Evolutionary conservation across 2,113 vertebrate species (phyloP).

Genomic region (Cephalophus harveyi): DNA sequence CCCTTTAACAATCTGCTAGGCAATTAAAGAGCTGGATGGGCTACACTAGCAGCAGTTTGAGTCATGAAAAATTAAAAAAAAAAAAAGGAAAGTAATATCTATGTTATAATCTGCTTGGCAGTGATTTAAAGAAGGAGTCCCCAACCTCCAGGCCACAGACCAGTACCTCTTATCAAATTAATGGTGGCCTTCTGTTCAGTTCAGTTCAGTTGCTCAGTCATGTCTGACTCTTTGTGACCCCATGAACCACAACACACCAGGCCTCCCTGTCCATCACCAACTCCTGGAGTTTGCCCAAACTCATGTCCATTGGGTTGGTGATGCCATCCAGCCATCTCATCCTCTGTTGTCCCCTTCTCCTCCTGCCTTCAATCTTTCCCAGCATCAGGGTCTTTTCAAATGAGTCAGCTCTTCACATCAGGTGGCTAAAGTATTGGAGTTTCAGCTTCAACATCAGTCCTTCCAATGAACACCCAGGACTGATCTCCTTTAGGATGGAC

Average conservation of each 20-base stretch:
- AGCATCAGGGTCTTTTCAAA: neutral
- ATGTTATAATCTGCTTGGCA: neutral
- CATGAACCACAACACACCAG: fast-evolving
- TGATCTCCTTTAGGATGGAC: neutral
- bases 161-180: too few relatives aligned
- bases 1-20: conserved; percentile 73
- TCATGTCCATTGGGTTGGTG: fast-evolving
- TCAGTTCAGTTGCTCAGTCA: neutral
- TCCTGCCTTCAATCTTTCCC: neutral
- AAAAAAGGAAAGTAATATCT: neutral
- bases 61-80: neutral
- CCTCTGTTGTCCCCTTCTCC: neutral
- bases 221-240: fast-evolving
- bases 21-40: conserved; percentile 61
- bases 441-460: fast-evolving
- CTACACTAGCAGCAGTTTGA: neutral
- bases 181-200: too few relatives aligned
- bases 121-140: neutral
- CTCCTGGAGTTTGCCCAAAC: fast-evolving
- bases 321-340: neutral
- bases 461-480: neutral
- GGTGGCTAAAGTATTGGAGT: neutral
- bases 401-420: neutral
- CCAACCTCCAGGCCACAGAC: neutral
- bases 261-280: neutral